phyloP scores from a whole-genome alignment of 1,140 invertebrate species.

The Oreohelix idahoensis region DNA sequence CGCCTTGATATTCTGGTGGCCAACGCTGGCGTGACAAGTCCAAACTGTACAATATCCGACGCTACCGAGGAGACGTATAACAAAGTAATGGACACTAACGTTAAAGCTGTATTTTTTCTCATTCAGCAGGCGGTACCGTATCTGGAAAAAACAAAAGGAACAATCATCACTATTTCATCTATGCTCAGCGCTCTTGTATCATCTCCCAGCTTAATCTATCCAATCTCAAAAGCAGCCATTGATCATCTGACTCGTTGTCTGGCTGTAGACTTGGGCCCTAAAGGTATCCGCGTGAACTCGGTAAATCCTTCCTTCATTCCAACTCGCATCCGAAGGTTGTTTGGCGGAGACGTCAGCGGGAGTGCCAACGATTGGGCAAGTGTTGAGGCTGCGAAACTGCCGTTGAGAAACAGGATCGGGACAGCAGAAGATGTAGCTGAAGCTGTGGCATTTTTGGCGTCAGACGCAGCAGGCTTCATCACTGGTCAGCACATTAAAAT shows the following conservation, averaged over 20 bases:
- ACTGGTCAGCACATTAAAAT: conserved; percentile 16
- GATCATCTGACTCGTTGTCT: conserved; percentile 17
- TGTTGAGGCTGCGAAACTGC: not conserved
- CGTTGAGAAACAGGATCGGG: not conserved
- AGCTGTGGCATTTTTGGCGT: conserved; percentile 24
- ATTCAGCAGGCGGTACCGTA: conserved; percentile 14
- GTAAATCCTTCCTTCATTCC: conserved; percentile 32
- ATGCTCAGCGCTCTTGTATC: not conserved
- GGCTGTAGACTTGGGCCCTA: conserved; percentile 17
- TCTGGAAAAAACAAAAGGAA: conserved; percentile 17
- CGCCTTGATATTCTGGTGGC: conserved; percentile 15
- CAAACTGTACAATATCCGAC: not conserved
- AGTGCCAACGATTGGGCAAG: not conserved
- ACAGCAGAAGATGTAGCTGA: conserved; percentile 21
- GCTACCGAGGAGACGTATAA: not conserved
- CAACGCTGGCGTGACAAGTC: conserved; percentile 1
- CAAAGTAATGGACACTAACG: conserved; percentile 4
- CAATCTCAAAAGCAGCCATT: conserved; percentile 22
- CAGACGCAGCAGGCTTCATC: conserved; percentile 18
- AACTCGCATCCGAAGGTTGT: not conserved
- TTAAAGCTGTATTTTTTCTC: conserved; percentile 18
- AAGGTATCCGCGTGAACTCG: conserved; percentile 8
- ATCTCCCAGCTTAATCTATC: not conserved
- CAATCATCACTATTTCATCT: conserved; percentile 11
- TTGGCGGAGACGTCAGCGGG: not conserved